phyloP scores from a whole-genome alignment of 1,140 invertebrate genomes.

The Drosophila ambigua region DNA sequence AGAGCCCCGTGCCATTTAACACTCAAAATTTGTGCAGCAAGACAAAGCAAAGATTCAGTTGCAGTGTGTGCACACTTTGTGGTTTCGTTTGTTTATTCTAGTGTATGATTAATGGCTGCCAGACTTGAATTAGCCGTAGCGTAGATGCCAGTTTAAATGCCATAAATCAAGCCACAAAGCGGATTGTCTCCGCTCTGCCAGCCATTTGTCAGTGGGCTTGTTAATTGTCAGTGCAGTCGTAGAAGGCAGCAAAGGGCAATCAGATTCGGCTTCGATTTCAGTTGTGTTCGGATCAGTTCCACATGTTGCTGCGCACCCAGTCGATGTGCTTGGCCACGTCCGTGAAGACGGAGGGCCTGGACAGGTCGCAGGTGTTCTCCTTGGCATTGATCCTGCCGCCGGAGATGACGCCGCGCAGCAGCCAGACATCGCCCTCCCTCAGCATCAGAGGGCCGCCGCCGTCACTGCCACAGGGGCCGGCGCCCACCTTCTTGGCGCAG shows the following conservation, averaged over 20 bases:
- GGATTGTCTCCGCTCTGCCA: conserved; percentile 5
- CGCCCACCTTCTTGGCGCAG: conserved; percentile 72
- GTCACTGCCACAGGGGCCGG: conserved; percentile 79
- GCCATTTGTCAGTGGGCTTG: not conserved
- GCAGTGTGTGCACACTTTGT: not conserved
- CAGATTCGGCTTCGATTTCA: not conserved
- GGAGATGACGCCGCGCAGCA: conserved; percentile 74
- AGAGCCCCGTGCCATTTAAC: too few relatives aligned
- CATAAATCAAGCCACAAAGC: not conserved
- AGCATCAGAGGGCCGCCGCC: conserved; percentile 77
- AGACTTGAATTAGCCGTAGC: conserved; percentile 26
- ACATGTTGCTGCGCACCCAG: conserved; percentile 74
- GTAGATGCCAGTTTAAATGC: not conserved
- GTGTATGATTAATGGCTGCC: conserved; percentile 30
- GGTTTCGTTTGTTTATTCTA: conserved; percentile 7
- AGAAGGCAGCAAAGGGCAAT: conserved; percentile 1
- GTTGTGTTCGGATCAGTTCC: conserved; percentile 33
- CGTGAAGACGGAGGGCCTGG: conserved; percentile 70
- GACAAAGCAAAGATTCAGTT: not conserved
- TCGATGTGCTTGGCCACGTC: conserved; percentile 76
- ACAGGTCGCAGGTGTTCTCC: conserved; percentile 62
- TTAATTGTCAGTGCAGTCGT: conserved; percentile 6
- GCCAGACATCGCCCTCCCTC: conserved; percentile 55
- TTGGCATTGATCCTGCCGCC: conserved; percentile 16
- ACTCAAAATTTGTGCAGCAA: too few relatives aligned